Evolutionary conservation across 2,888 invertebrate genomes (phyloP).

Genomic region (Microctonus hyperodae): DNA sequence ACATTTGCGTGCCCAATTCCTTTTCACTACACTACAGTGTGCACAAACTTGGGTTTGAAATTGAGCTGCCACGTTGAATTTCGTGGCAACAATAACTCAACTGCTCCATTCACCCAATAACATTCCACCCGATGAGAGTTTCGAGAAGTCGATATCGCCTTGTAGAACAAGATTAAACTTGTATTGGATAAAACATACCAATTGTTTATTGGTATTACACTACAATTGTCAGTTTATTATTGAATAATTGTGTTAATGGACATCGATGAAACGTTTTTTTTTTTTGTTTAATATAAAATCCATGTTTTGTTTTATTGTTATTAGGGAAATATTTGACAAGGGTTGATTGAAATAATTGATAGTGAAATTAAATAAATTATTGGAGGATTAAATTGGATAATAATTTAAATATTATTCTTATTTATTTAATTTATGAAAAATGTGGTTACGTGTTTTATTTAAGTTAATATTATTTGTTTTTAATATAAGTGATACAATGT

Average conservation of each 20-base stretch:
- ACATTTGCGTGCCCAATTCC: conserved; percentile 4
- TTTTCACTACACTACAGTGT: neutral
- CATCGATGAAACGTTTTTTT: too few relatives aligned
- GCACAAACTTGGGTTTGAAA: conserved; percentile 24
- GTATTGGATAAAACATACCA: neutral
- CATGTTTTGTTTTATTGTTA: too few relatives aligned
- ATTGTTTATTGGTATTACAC: neutral
- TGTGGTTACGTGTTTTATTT: too few relatives aligned
- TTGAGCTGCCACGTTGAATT: conserved; percentile 22
- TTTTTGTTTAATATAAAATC: neutral
- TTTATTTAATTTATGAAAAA: too few relatives aligned
- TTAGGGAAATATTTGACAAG: too few relatives aligned
- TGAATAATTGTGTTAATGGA: neutral
- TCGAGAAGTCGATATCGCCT: neutral
- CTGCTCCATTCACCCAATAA: neutral
- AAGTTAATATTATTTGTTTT: too few relatives aligned
- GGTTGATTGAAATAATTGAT: too few relatives aligned
- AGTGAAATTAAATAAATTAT: too few relatives aligned
- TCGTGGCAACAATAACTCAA: conserved; percentile 2
- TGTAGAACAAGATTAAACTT: neutral
- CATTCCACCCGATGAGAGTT: conserved; percentile 4
- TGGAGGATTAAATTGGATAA: too few relatives aligned
- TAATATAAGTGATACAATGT: too few relatives aligned
- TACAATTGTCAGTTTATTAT: neutral
- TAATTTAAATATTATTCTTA: too few relatives aligned